phyloP scores from a whole-genome alignment of 2,113 vertebrate genomes.

The Poeciliopsis occidentalis region DNA sequence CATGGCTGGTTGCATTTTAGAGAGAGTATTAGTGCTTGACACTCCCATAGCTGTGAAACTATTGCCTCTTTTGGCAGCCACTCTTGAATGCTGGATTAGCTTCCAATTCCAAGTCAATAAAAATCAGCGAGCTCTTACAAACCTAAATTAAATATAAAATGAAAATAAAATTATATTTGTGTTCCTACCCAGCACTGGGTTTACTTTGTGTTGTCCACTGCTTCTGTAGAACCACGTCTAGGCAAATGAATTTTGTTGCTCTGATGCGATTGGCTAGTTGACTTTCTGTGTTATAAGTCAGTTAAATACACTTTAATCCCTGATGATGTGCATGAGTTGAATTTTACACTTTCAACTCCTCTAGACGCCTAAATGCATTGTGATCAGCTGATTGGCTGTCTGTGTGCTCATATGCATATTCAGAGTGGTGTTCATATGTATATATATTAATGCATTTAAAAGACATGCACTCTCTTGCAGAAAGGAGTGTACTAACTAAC shows the following conservation, averaged over 20 bases:
- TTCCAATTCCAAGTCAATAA: neutral
- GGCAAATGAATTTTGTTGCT: too few relatives aligned
- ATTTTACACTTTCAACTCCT: too few relatives aligned
- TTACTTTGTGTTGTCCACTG: too few relatives aligned
- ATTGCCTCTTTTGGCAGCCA: neutral
- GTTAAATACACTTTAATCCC: too few relatives aligned
- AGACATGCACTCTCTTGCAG: constrained; percentile 41
- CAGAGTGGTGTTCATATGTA: too few relatives aligned
- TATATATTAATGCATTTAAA: constrained; percentile 26
- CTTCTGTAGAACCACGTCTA: too few relatives aligned
- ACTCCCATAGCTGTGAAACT: neutral
- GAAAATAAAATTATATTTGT: neutral
- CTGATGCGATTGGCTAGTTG: too few relatives aligned
- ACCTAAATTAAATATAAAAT: neutral
- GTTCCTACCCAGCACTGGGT: too few relatives aligned
- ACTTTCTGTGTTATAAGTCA: too few relatives aligned
- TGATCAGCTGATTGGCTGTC: neutral
- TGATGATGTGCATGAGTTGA: too few relatives aligned
- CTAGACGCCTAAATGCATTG: too few relatives aligned
- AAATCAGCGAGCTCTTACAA: neutral
- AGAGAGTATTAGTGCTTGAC: neutral
- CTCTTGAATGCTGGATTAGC: neutral
- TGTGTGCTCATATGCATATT: neutral
- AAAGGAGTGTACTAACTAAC: constrained; percentile 47
- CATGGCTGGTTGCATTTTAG: neutral